A percentile compares a stretch with the other conserved stretches of the same genome.
Conservation (phyloP, 2,797 vertebrate genomes). For the Acomys russatus region DNA sequence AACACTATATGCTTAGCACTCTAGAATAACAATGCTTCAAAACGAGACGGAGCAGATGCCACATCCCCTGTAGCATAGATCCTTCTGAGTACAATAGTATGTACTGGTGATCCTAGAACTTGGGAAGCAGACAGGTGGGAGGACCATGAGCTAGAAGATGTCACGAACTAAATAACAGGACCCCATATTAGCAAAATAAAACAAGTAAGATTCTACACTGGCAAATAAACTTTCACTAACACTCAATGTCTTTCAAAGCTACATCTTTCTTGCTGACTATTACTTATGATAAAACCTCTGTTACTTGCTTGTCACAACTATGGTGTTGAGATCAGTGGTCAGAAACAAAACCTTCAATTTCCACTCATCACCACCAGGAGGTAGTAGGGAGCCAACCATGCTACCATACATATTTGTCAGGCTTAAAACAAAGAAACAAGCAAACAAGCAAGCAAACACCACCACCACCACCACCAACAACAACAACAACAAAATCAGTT, state of each 20-base stretch:
- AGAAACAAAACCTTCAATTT: slow-evolving; percentile 54
- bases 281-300: neutral
- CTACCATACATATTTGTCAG: neutral
- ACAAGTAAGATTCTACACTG: neutral
- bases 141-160: neutral
- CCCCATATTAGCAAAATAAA: neutral
- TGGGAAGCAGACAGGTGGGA: too few relatives aligned
- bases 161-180: neutral
- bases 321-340: neutral
- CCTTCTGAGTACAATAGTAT: neutral
- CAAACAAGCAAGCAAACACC: neutral
- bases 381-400: neutral
- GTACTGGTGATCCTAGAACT: neutral
- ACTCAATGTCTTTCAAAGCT: neutral
- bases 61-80: neutral
- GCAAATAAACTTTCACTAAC: neutral
- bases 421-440: neutral
- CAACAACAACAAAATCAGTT: neutral
- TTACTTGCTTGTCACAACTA: neutral
- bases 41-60: neutral
- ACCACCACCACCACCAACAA: neutral
- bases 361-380: neutral
- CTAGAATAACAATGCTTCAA: neutral
- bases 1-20: neutral
- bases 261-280: neutral